phyloP scores from a whole-genome alignment of 2,888 invertebrate species.

The Agrilus cyanescens region DNA sequence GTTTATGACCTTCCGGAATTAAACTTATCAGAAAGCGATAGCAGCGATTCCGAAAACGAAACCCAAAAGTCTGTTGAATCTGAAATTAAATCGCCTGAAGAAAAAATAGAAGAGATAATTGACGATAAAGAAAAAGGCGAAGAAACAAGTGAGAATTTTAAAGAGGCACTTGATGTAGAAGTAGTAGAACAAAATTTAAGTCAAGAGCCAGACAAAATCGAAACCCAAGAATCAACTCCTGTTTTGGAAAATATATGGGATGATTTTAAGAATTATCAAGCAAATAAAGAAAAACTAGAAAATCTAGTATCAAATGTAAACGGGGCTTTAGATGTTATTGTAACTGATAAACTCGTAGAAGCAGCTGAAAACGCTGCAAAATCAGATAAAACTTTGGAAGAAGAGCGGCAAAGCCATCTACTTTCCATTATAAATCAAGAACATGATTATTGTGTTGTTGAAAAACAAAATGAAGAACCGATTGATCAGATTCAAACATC shows the following conservation, averaged over 20 bases:
- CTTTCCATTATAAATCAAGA: conserved; percentile 8
- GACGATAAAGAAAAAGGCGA: conserved; percentile 21
- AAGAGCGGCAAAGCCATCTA: conserved; percentile 3
- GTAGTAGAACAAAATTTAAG: conserved; percentile 8
- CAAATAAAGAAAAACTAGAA: conserved; percentile 48
- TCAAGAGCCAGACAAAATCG: conserved; percentile 17
- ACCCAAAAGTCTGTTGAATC: conserved; percentile 15
- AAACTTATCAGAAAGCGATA: conserved; percentile 76
- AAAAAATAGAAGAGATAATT: conserved; percentile 22
- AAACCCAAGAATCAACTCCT: conserved; percentile 44
- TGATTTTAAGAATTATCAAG: conserved; percentile 63
- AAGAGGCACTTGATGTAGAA: conserved; percentile 7
- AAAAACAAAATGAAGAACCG: conserved; percentile 24
- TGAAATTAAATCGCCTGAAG: conserved; percentile 10
- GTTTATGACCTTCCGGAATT: conserved; percentile 64
- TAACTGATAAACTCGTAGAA: too few relatives aligned
- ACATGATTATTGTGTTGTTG: conserved; percentile 17
- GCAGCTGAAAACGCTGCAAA: conserved; percentile 18
- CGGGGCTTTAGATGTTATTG: conserved; percentile 1
- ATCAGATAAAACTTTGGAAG: conserved; percentile 15
- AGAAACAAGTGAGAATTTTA: conserved; percentile 7
- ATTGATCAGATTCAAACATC: conserved; percentile 25
- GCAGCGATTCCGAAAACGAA: conserved; percentile 47
- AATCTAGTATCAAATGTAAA: conserved; percentile 18
- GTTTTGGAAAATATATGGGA: conserved; percentile 64